phyloP scores from a whole-genome alignment of 2,113 vertebrate genomes.

The Saccopteryx leptura region DNA sequence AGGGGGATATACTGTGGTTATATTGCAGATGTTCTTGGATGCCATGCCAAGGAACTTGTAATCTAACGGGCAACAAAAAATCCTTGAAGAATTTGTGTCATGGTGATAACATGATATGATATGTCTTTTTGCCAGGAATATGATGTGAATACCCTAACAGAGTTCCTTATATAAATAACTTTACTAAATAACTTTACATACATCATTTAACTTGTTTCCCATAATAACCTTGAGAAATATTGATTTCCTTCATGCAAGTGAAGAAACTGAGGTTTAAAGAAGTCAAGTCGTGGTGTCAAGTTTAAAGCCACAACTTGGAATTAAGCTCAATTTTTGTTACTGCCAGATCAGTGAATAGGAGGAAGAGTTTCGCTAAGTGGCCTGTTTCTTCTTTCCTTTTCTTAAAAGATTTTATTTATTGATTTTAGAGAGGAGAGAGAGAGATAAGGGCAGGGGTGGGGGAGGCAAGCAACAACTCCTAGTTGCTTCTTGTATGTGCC shows the following conservation, averaged over 20 bases:
- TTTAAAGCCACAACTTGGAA: constrained; percentile 1
- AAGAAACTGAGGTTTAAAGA: constrained; percentile 62
- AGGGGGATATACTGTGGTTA: background rate
- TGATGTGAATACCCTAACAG: background rate
- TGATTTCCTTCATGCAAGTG: background rate
- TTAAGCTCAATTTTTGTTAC: constrained; percentile 37
- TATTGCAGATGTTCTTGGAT: background rate
- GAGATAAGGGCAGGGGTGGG: no score
- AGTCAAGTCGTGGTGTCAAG: background rate
- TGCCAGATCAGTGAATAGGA: background rate
- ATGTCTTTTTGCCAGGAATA: background rate
- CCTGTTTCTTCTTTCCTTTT: no score
- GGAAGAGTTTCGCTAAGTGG: background rate
- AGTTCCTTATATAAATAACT: constrained; percentile 10
- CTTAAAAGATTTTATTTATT: no score
- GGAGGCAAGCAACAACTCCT: no score
- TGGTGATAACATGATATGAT: background rate
- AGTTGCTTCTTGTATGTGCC: no score
- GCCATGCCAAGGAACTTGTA: background rate
- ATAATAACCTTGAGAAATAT: background rate
- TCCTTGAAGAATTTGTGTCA: constrained; percentile 41
- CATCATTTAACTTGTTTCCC: constrained; percentile 6
- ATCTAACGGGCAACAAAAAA: background rate
- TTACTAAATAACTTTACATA: background rate
- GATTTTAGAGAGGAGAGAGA: no score